These are phyloP conservation scores for Drosophila maculinotata DNA, from an alignment of 2,888 invertebrate species.

Conservation along the genomic window DNA sequence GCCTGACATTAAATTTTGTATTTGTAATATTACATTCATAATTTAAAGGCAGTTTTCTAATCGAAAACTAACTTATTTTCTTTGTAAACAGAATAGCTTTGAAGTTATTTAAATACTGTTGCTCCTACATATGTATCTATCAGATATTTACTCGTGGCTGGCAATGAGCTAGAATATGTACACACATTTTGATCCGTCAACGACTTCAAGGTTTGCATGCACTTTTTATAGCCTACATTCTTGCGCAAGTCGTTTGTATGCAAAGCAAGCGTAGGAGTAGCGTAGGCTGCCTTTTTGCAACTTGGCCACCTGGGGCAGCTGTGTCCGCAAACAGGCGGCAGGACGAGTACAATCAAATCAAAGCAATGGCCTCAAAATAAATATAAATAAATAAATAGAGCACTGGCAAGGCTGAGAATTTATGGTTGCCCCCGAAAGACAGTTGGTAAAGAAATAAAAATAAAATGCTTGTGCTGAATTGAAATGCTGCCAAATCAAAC, in stretches of 20 bases:
- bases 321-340: constrained; percentile 19
- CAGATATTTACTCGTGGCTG: not conserved
- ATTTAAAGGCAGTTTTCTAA: too few relatives aligned
- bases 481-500: constrained; percentile 59
- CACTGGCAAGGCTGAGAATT: constrained; percentile 48
- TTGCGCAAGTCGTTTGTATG: constrained; percentile 5
- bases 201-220: constrained; percentile 24
- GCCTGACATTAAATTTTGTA: too few relatives aligned
- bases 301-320: constrained; percentile 20
- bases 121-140: not conserved
- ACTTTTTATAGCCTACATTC: constrained; percentile 30
- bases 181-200: constrained; percentile 13
- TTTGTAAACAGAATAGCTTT: too few relatives aligned
- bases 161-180: not conserved
- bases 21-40: too few relatives aligned
- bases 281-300: not conserved
- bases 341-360: constrained; percentile 60
- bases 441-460: constrained; percentile 57
- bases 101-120: too few relatives aligned
- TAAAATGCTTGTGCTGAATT: constrained; percentile 53
- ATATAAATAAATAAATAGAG: constrained; percentile 72
- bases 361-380: constrained; percentile 63
- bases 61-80: too few relatives aligned
- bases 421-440: constrained; percentile 50
- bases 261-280: constrained; percentile 7